Evolutionary conservation across 2,888 invertebrate genomes (phyloP).

Genomic region (Odontocolon sp.): DNA sequence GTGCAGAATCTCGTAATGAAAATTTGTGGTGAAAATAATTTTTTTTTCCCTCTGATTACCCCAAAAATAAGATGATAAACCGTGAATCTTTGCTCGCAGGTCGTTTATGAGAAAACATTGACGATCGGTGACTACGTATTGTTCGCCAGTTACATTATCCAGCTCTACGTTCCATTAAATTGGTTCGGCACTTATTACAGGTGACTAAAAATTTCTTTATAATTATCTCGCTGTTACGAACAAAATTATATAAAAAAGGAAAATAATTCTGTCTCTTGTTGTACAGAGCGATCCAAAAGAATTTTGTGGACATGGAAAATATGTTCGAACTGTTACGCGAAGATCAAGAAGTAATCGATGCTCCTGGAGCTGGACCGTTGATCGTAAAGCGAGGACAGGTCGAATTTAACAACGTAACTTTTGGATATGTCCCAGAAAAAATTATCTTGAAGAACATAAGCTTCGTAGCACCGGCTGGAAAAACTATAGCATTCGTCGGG

Average conservation of each 20-base stretch:
- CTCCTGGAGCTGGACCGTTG: slow-evolving; percentile 89
- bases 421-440: slow-evolving; percentile 92
- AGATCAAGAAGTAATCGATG: slow-evolving; percentile 93
- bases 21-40: neutral
- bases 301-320: slow-evolving; percentile 99
- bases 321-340: slow-evolving; percentile 98
- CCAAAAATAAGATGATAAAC: neutral
- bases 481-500: slow-evolving; percentile 93
- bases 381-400: slow-evolving; percentile 87
- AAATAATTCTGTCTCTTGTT: slow-evolving; percentile 14
- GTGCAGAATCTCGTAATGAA: too few species aligned
- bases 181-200: slow-evolving; percentile 99
- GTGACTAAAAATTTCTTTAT: slow-evolving; percentile 81
- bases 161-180: slow-evolving; percentile 97
- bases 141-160: slow-evolving; percentile 96
- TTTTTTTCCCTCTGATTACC: neutral
- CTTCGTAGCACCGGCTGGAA: slow-evolving; percentile 91
- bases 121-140: slow-evolving; percentile 98
- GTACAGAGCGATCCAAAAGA: slow-evolving; percentile 95
- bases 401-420: slow-evolving; percentile 94
- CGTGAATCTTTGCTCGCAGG: slow-evolving; percentile 60
- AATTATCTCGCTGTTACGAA: too few species aligned
- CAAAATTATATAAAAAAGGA: neutral
- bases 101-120: slow-evolving; percentile 85
- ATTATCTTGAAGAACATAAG: slow-evolving; percentile 89